Conservation (phyloP, 2,888 invertebrate species). For the Dolichomitus sp. region DNA sequence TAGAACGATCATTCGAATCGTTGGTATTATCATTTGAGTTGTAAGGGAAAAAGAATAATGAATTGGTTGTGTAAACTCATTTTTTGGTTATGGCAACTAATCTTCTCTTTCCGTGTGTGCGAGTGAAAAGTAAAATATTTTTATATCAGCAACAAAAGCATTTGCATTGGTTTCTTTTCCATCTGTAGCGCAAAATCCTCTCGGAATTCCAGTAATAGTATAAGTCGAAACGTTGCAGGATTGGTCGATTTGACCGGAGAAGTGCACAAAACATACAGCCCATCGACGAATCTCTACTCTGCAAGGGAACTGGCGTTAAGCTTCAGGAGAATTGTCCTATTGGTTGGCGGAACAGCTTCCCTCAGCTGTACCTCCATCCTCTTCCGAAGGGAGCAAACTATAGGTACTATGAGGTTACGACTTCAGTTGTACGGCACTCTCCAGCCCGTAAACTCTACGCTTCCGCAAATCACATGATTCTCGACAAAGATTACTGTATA, state of each 20-base stretch:
- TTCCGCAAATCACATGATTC: slow-evolving; percentile 43
- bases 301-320: background rate
- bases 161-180: background rate
- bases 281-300: slow-evolving; percentile 3
- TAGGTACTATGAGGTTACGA: slow-evolving; percentile 4
- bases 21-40: too few relatives aligned
- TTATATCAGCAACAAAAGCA: background rate
- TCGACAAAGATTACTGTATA: slow-evolving; percentile 48
- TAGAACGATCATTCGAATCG: too few relatives aligned
- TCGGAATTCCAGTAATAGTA: background rate
- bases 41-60: too few relatives aligned
- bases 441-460: slow-evolving; percentile 28
- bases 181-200: background rate
- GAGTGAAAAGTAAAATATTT: too few relatives aligned
- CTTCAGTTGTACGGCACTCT: slow-evolving; percentile 15
- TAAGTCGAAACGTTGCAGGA: background rate
- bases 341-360: slow-evolving; percentile 2
- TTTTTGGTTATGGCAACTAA: too few relatives aligned
- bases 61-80: too few relatives aligned
- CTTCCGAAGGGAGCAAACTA: slow-evolving; percentile 4
- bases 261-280: slow-evolving; percentile 5
- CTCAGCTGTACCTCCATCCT: background rate
- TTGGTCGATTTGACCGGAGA: background rate
- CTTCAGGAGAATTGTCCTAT: slow-evolving; percentile 10
- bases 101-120: too few relatives aligned